phyloP scores from a whole-genome alignment of 53 echinoderm and acorn worm species.

The Holothuria leucospilota region DNA sequence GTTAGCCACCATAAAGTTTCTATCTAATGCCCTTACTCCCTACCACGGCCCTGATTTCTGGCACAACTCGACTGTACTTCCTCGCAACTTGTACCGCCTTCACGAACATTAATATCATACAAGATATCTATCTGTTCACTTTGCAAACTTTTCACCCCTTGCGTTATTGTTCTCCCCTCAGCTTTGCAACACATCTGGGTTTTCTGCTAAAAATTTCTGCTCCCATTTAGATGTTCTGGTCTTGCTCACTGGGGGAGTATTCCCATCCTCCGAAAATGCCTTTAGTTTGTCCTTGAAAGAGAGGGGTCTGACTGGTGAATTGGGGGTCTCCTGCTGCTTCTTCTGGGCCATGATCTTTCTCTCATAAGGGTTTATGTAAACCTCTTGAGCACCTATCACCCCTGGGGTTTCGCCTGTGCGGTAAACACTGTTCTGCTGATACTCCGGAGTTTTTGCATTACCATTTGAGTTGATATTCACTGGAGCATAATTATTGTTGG shows the following conservation, averaged over 20 bases:
- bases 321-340: conserved; percentile 44
- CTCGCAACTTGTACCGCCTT: too few species aligned
- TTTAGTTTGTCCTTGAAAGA: conserved; percentile 96
- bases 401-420: conserved; percentile 86
- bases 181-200: conserved; percentile 58
- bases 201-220: conserved; percentile 88
- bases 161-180: not conserved
- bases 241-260: conserved; percentile 69
- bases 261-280: conserved; percentile 81
- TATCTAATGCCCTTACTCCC: too few species aligned
- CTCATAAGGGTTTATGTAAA: conserved; percentile 90
- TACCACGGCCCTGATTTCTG: too few species aligned
- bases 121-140: too few species aligned
- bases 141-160: too few species aligned
- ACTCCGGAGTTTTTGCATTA: conserved; percentile 67
- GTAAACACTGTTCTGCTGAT: conserved; percentile 71
- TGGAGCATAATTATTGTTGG: conserved; percentile 44
- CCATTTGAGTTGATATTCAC: conserved; percentile 35
- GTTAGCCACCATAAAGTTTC: too few species aligned
- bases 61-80: too few species aligned
- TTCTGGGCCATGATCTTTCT: conserved; percentile 72
- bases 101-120: too few species aligned
- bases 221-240: conserved; percentile 88
- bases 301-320: conserved; percentile 54
- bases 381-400: conserved; percentile 96